phyloP scores from a whole-genome alignment of 1,140 invertebrate species.

The Latrodectus geometricus region DNA sequence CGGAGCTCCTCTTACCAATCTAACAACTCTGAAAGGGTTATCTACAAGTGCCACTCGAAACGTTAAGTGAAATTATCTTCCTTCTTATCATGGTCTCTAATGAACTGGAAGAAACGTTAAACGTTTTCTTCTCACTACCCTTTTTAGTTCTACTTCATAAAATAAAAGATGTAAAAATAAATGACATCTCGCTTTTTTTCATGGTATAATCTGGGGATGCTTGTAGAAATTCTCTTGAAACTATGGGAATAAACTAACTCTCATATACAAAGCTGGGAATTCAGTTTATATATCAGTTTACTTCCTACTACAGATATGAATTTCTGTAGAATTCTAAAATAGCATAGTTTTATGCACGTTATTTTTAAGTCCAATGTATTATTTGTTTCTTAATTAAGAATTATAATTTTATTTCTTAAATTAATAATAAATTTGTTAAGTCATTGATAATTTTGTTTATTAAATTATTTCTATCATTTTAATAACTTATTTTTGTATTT shows the following conservation, averaged over 20 bases:
- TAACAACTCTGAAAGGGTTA: neutral
- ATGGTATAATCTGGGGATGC: neutral
- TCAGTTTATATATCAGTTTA: too few relatives aligned
- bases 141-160: neutral
- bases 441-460: too few relatives aligned
- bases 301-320: too few relatives aligned
- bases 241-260: neutral
- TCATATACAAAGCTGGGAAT: neutral
- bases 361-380: too few relatives aligned
- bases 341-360: too few relatives aligned
- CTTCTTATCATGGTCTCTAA: slow-evolving; percentile 14
- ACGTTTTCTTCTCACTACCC: slow-evolving; percentile 23
- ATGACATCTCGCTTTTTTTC: neutral
- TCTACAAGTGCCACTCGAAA: slow-evolving; percentile 23
- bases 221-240: neutral
- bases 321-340: too few relatives aligned
- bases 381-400: too few relatives aligned
- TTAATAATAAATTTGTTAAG: too few relatives aligned
- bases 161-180: neutral
- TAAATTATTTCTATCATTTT: too few relatives aligned
- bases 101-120: slow-evolving; percentile 28
- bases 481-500: too few relatives aligned
- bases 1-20: neutral
- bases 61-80: slow-evolving; percentile 37
- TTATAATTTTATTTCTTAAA: too few relatives aligned